Percentiles rank a stretch among this genome's conserved stretches.
Conservation (phyloP, 1,140 invertebrate species). For the Piezodorus guildinii region DNA sequence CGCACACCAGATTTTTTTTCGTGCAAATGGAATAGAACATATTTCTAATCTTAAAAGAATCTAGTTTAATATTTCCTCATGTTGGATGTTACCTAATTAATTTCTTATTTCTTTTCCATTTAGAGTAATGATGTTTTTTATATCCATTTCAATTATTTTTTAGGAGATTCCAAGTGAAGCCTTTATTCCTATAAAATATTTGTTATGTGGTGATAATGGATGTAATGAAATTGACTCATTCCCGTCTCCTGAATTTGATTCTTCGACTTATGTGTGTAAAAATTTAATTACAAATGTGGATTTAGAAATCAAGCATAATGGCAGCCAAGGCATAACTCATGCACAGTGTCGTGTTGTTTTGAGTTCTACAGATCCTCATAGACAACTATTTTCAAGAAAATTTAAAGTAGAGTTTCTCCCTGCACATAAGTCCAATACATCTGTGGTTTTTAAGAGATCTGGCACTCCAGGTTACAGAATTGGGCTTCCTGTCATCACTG, state of each 20-base stretch:
- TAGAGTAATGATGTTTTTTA: too few species aligned
- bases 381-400: conserved; percentile 37
- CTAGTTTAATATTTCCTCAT: too few species aligned
- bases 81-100: too few species aligned
- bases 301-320: conserved; percentile 45
- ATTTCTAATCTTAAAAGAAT: too few species aligned
- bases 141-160: not conserved
- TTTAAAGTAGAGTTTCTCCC: conserved; percentile 41
- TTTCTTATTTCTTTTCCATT: too few species aligned
- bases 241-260: conserved; percentile 15
- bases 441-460: conserved; percentile 37
- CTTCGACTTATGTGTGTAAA: conserved; percentile 13
- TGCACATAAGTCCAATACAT: conserved; percentile 26
- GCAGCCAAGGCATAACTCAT: conserved; percentile 40
- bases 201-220: not conserved
- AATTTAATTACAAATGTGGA: conserved; percentile 40
- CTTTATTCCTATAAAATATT: not conserved
- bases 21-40: too few species aligned
- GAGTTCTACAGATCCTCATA: conserved; percentile 28
- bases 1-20: too few species aligned
- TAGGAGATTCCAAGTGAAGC: not conserved
- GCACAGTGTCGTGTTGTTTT: conserved; percentile 37
- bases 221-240: conserved; percentile 17
- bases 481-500: conserved; percentile 46
- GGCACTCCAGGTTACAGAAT: conserved; percentile 56